Evolutionary conservation across 2,888 invertebrate species (phyloP).

Genomic region (Campopleginae sp.): DNA sequence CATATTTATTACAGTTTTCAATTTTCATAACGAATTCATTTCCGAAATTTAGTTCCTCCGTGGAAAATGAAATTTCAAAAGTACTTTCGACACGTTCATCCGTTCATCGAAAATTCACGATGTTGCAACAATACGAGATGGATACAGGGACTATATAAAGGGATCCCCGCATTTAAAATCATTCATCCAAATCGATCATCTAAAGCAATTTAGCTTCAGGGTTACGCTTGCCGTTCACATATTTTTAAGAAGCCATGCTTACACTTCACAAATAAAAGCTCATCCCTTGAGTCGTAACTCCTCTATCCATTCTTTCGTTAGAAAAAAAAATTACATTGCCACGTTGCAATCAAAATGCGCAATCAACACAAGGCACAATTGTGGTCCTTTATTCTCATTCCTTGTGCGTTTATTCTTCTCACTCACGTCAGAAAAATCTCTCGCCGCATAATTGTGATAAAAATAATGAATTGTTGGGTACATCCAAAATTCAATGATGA

Average conservation of each 20-base stretch:
- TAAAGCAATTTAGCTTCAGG: slow-evolving; percentile 45
- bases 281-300: background rate
- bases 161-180: background rate
- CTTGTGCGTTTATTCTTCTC: background rate
- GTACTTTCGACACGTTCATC: slow-evolving; percentile 7
- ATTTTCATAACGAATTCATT: slow-evolving; percentile 12
- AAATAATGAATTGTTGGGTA: background rate
- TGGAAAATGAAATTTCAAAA: background rate
- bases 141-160: background rate
- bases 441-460: background rate
- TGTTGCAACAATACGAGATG: slow-evolving; percentile 25
- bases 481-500: background rate
- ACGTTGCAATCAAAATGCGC: background rate
- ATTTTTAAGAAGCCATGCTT: background rate
- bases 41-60: background rate
- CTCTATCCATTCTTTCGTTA: slow-evolving; percentile 30
- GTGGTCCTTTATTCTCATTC: background rate
- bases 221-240: slow-evolving; percentile 14
- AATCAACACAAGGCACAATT: background rate
- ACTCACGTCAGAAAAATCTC: background rate
- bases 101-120: slow-evolving; percentile 36
- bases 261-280: slow-evolving; percentile 19
- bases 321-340: slow-evolving; percentile 46
- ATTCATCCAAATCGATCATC: too few species aligned
- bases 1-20: background rate